A percentile compares a stretch with the other conserved stretches of the same genome.
Evolutionary conservation across 1,140 invertebrate genomes (phyloP).

Genomic region (Leptopilina boulardi): DNA sequence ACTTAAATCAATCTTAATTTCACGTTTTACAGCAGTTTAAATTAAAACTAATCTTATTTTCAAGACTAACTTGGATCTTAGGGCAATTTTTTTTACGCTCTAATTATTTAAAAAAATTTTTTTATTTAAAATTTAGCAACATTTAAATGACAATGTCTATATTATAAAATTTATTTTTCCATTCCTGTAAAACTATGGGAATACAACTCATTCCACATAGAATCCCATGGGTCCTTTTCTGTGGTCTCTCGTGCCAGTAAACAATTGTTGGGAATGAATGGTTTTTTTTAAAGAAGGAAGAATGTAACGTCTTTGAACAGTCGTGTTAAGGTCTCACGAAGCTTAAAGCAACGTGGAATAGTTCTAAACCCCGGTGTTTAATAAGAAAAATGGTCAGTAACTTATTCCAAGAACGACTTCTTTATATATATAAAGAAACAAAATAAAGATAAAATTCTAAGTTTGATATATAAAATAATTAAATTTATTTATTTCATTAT

Average conservation of each 20-base stretch:
- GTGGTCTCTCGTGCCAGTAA: conserved; percentile 18
- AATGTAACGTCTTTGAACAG: conserved; percentile 22
- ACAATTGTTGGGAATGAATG: conserved; percentile 29
- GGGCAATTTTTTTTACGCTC: too few species aligned
- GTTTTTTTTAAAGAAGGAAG: conserved; percentile 26
- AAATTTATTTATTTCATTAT: background rate
- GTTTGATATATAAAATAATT: background rate
- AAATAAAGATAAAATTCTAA: background rate
- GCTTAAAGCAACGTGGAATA: conserved; percentile 4
- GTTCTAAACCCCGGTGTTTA: background rate
- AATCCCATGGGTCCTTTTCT: conserved; percentile 16
- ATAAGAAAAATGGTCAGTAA: conserved; percentile 19
- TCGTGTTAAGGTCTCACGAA: conserved; percentile 29
- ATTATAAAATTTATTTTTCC: background rate
- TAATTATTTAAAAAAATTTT: too few species aligned
- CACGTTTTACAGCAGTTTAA: too few species aligned
- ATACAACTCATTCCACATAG: conserved; percentile 7
- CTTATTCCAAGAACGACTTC: conserved; percentile 2
- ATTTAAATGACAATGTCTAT: background rate
- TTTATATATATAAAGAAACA: background rate
- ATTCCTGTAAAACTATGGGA: background rate
- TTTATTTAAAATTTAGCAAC: background rate
- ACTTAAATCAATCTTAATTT: too few species aligned
- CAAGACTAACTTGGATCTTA: too few species aligned
- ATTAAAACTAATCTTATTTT: too few species aligned